A percentile compares a stretch with the other conserved stretches of the same genome.
phyloP scores from a whole-genome alignment of 30 jellyfish, hydroid and myxozoan genomes.

The Rhopilema esculentum region DNA sequence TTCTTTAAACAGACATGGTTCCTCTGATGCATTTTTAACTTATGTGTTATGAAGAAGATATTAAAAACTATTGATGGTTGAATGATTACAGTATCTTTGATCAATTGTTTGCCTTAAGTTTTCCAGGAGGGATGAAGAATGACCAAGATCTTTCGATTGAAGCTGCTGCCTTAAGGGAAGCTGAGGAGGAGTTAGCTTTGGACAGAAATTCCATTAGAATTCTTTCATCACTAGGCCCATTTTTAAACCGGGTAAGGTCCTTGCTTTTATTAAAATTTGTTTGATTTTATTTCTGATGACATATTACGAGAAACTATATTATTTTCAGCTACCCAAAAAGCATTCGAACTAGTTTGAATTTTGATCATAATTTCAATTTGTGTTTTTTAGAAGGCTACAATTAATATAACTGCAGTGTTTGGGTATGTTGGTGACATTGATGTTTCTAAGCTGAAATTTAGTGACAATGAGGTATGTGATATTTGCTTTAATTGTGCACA shows the following conservation, averaged over 20 bases:
- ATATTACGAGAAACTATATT: background rate
- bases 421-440: slow-evolving; percentile 20
- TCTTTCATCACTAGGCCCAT: slow-evolving; percentile 28
- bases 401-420: slow-evolving; percentile 1
- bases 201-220: slow-evolving; percentile 12
- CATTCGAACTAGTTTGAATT: too few species aligned
- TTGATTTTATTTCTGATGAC: background rate
- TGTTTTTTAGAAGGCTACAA: background rate
- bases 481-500: background rate
- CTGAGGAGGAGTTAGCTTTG: slow-evolving; percentile 51
- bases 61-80: too few species aligned
- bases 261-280: background rate
- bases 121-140: slow-evolving; percentile 62
- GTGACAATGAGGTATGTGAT: slow-evolving; percentile 11
- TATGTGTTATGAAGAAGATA: too few species aligned
- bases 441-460: background rate
- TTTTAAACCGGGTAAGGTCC: slow-evolving; percentile 14
- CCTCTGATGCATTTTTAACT: too few species aligned
- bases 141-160: background rate
- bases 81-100: background rate
- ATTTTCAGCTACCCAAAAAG: too few species aligned
- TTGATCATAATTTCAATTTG: too few species aligned
- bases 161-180: slow-evolving; percentile 64
- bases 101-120: background rate
- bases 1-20: too few species aligned